Evolutionary conservation across 2,797 vertebrate genomes (phyloP).

Genomic region (Enteromius thamalakanensis): DNA sequence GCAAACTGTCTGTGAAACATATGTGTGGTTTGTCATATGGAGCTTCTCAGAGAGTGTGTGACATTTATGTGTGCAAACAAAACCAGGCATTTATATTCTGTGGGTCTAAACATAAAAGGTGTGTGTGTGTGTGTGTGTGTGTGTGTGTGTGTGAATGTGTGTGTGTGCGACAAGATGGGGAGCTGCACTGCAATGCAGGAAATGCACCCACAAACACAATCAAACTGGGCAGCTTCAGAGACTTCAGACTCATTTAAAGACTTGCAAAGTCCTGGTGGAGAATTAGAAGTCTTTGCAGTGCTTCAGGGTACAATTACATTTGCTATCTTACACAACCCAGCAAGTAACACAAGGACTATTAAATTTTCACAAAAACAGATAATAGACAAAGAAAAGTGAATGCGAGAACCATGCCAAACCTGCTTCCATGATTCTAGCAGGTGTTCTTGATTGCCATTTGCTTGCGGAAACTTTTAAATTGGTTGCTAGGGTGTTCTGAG

Average conservation of each 20-base stretch:
- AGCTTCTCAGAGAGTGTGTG: not conserved
- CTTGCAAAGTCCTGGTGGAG: not conserved
- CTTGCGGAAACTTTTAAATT: not conserved
- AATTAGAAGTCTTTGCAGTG: not conserved
- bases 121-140: not conserved
- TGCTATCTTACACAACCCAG: not conserved
- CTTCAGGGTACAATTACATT: not conserved
- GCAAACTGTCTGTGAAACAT: slow-evolving; percentile 40
- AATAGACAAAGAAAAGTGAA: too few relatives aligned
- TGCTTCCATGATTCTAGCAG: not conserved
- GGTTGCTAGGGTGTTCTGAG: not conserved
- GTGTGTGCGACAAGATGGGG: not conserved
- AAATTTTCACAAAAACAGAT: not conserved
- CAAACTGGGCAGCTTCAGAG: not conserved
- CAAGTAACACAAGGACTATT: slow-evolving; percentile 15
- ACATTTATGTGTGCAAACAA: too few relatives aligned
- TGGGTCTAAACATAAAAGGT: not conserved
- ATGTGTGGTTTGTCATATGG: slow-evolving; percentile 45
- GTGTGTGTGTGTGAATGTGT: not conserved
- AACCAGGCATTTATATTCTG: not conserved
- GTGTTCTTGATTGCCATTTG: not conserved
- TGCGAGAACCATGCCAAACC: not conserved
- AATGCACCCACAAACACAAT: slow-evolving; percentile 9
- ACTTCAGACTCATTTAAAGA: not conserved
- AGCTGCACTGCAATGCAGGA: slow-evolving; percentile 19